A percentile compares a stretch with the other conserved stretches of the same genome.
Conservation (phyloP, 2,797 vertebrate species). For the Antrozous pallidus region DNA sequence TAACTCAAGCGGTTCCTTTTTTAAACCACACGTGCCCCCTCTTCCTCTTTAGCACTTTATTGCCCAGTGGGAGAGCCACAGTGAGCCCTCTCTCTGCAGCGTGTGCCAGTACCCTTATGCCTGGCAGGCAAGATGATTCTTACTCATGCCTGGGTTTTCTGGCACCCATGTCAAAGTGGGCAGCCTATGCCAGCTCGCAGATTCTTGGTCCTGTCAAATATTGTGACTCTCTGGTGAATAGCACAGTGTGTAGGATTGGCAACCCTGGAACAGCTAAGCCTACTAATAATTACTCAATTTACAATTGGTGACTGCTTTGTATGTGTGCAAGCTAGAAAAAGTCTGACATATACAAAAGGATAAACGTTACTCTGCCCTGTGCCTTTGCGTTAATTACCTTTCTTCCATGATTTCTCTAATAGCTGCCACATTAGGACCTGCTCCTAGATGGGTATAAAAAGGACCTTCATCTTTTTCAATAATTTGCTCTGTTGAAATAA, state of each 20-base stretch:
- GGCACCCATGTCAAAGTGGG: slow-evolving; percentile 72
- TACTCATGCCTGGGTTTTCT: slow-evolving; percentile 75
- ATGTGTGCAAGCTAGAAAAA: slow-evolving; percentile 80
- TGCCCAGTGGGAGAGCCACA: slow-evolving; percentile 55
- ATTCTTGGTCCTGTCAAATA: slow-evolving; percentile 82
- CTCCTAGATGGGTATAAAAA: slow-evolving; percentile 98
- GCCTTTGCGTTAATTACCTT: slow-evolving; percentile 89
- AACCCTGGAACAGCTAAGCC: slow-evolving; percentile 77
- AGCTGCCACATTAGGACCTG: slow-evolving; percentile 93
- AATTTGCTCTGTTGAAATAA: slow-evolving; percentile 94
- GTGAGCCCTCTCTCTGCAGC: slow-evolving; percentile 55
- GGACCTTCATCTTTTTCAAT: slow-evolving; percentile 99
- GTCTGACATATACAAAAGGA: slow-evolving; percentile 81
- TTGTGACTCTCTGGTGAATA: slow-evolving; percentile 82
- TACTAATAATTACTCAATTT: slow-evolving; percentile 82
- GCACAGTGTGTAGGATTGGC: slow-evolving; percentile 77
- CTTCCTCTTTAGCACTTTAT: slow-evolving; percentile 7
- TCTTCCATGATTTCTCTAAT: slow-evolving; percentile 97
- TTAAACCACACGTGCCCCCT: neutral
- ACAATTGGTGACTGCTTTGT: slow-evolving; percentile 81
- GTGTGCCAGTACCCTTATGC: slow-evolving; percentile 60
- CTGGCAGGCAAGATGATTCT: slow-evolving; percentile 74
- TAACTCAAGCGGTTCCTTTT: neutral
- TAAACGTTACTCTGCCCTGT: slow-evolving; percentile 81
- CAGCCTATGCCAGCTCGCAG: slow-evolving; percentile 79